Percentiles rank a stretch among this genome's conserved stretches.
Conservation (phyloP, 2,113 vertebrate genomes). For the Eleginops maclovinus region DNA sequence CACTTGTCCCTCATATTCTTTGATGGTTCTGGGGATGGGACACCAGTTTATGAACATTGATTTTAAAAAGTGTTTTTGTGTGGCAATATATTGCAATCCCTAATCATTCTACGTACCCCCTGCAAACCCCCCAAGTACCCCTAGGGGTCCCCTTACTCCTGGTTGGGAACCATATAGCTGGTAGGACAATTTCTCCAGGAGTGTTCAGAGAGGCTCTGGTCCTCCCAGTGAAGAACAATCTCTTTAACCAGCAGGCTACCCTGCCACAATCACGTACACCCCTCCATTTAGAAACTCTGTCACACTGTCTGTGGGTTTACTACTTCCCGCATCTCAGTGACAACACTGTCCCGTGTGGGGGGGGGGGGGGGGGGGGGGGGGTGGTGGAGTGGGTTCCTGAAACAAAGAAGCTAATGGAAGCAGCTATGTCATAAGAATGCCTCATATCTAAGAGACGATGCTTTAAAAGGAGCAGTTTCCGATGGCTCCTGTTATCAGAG, state of each 20-base stretch:
- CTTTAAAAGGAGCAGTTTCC: conserved; percentile 85
- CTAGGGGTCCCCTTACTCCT: too few species aligned
- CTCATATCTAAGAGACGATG: conserved; percentile 65
- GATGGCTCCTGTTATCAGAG: conserved; percentile 80
- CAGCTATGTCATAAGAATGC: conserved; percentile 69
- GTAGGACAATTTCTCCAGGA: background rate
- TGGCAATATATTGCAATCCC: too few species aligned
- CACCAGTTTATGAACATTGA: too few species aligned
- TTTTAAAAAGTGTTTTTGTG: too few species aligned
- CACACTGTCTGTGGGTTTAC: conserved; percentile 33
- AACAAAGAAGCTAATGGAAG: conserved; percentile 51
- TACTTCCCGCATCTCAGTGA: conserved; percentile 60
- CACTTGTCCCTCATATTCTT: too few species aligned
- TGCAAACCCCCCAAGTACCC: too few species aligned
- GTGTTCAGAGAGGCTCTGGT: background rate
- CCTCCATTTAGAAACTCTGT: conserved; percentile 54
- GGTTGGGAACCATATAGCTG: too few species aligned
- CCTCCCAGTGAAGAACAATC: conserved; percentile 1
- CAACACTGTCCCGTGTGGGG: conserved; percentile 33
- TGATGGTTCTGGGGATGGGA: too few species aligned
- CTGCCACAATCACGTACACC: conserved; percentile 29
- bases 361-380: conserved; percentile 21
- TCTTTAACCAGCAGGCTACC: background rate
- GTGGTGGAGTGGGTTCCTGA: conserved; percentile 53
- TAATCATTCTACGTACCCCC: too few species aligned